phyloP scores from a whole-genome alignment of 2,888 invertebrate genomes.

The Diplolepis rosae region DNA sequence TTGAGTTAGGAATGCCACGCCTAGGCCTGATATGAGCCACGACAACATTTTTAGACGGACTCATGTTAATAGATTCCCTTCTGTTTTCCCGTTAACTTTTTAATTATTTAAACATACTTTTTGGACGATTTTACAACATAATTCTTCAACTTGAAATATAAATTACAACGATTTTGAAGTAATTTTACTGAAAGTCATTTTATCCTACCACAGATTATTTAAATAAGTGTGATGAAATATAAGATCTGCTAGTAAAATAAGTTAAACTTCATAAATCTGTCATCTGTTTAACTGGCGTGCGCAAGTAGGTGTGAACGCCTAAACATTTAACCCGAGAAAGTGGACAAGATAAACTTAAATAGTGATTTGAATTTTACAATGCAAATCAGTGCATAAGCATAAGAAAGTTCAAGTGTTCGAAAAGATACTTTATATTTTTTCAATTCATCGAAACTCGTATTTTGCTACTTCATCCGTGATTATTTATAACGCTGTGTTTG shows the following conservation, averaged over 20 bases:
- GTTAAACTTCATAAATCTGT: neutral
- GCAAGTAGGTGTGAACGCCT: neutral
- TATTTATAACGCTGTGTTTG: neutral
- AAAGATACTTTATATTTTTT: neutral
- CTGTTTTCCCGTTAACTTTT: no score
- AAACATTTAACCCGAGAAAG: constrained; percentile 6
- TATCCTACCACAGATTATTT: neutral
- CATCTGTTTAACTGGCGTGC: neutral
- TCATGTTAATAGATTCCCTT: no score
- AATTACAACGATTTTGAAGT: neutral
- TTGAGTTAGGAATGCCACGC: no score
- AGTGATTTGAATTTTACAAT: neutral
- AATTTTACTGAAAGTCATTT: neutral
- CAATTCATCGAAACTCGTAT: neutral
- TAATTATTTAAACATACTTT: no score
- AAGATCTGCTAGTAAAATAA: neutral
- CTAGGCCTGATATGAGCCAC: no score
- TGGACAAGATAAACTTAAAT: constrained; percentile 1
- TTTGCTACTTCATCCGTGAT: neutral
- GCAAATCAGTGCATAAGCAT: neutral
- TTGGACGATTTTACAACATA: no score
- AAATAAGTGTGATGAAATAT: neutral
- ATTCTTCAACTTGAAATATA: neutral
- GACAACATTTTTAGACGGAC: no score
- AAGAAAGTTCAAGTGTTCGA: neutral